Base-by-base conservation (phyloP, 2,797 vertebrate genomes). In the Pogonophryne albipinna region DNA sequence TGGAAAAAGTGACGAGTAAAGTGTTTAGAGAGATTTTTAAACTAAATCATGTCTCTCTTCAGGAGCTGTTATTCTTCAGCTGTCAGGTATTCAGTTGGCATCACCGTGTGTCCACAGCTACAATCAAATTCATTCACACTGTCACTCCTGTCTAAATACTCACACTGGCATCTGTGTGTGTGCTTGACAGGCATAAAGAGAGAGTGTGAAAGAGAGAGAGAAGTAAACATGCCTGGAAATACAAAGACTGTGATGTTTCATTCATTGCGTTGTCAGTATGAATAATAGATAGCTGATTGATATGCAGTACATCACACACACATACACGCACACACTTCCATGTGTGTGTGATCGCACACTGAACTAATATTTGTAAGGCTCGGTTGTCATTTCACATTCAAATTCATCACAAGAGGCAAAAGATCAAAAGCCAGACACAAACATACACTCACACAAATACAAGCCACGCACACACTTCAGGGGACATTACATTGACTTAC, bases 251-350 rank as follows among this genome's bases (percentile, higher is more conserved):
- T 83, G 88, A 92, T 92, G 82, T 92, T 91, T 90, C 90, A 89
- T 92, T 92, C 89, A 91, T 91, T 91, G 85, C 71, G 74, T 87
- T 87, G 88, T 91, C 79, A 86, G 59, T 85, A 91, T 91, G 88
- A 92, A 92, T 92, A 87, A 93, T 94, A 90, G 83, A 92, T 91
- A 82, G 52, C 85, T 90, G 79, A 91, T 93, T 90, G 86, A 92
- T 89, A 92, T 93, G 90, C 89, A 85, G 83, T 74, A 72, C 85
- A 82, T 89, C 84, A 70, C 78, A 45, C 72, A 55, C 46, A 38
- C n/a, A 75, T 59, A 66, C 73, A 62, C 27, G 50, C 46, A 38
- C n/a, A 75, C 63, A 66, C 73, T 59, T 20, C 38, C 71, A 42
- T 67, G 13, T 67, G 80, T 66, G 58, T 65, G 79, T 71, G 74